These are phyloP conservation scores for Netelia virgata DNA, from an alignment of 2,888 invertebrate genomes.

Conservation along the genomic window DNA sequence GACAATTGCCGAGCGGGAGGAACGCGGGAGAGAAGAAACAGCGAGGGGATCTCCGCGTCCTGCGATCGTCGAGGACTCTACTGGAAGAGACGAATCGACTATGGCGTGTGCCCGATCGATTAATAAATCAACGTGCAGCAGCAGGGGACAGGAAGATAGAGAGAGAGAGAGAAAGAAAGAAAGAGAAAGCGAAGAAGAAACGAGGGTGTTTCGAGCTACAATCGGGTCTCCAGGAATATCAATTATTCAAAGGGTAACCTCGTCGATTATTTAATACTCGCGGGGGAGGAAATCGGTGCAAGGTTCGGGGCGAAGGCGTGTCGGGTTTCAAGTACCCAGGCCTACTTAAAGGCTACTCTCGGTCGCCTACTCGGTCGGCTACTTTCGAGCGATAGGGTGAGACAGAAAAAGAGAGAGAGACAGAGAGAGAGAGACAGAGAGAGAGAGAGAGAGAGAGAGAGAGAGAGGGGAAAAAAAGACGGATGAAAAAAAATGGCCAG, in stretches of 20 bases:
- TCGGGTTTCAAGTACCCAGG: slow-evolving; percentile 50
- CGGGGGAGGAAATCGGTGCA: slow-evolving; percentile 61
- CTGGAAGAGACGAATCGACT: slow-evolving; percentile 42
- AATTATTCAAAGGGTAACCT: slow-evolving; percentile 72
- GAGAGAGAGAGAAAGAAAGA: slow-evolving; percentile 8
- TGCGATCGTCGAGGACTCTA: slow-evolving; percentile 26
- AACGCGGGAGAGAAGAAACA: background rate
- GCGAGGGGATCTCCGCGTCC: slow-evolving; percentile 24
- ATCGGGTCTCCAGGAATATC: slow-evolving; percentile 67
- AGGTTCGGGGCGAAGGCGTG: slow-evolving; percentile 55
- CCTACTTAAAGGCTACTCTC: slow-evolving; percentile 47
- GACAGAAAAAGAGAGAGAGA: background rate
- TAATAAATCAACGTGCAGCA: slow-evolving; percentile 66
- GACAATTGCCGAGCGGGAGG: background rate
- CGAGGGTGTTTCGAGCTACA: slow-evolving; percentile 45
- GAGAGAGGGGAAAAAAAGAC: background rate
- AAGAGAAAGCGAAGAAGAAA: slow-evolving; percentile 6
- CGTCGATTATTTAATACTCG: slow-evolving; percentile 74
- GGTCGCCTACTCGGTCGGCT: too few relatives aligned
- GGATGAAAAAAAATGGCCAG: slow-evolving; percentile 38
- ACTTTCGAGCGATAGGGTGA: slow-evolving; percentile 23
- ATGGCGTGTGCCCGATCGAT: slow-evolving; percentile 64
- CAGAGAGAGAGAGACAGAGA: background rate
- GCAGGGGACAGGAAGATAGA: slow-evolving; percentile 28
- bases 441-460: slow-evolving; percentile 12